phyloP scores from a whole-genome alignment of 2,113 vertebrate species.

The Arothron firmamentum region DNA sequence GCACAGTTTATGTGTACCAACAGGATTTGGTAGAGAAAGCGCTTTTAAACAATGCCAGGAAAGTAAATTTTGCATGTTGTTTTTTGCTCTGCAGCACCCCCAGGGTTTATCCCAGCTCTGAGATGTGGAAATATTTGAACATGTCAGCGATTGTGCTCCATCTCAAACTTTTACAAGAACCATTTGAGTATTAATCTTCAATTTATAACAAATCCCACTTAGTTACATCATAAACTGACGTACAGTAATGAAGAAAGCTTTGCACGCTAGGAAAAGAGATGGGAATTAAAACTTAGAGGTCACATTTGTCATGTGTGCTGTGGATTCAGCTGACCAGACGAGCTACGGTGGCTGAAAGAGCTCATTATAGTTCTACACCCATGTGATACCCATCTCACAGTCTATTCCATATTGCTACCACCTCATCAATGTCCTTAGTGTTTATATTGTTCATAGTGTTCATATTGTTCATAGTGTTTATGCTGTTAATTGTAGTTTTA shows the following conservation, averaged over 20 bases:
- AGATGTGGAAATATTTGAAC: conserved; percentile 29
- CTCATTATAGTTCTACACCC: no score
- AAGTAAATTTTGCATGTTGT: conserved; percentile 49
- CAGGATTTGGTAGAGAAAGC: conserved; percentile 43
- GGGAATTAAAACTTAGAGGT: not conserved
- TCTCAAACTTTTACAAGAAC: conserved; percentile 24
- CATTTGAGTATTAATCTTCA: conserved; percentile 23
- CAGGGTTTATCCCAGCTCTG: conserved; percentile 34
- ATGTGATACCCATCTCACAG: no score
- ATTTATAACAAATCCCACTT: conserved; percentile 25
- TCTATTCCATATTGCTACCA: no score
- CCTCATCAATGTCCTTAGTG: no score
- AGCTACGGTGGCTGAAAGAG: no score
- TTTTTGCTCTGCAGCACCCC: conserved; percentile 20
- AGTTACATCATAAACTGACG: conserved; percentile 22
- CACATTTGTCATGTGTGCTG: not conserved
- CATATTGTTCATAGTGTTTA: no score
- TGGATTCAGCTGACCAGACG: no score
- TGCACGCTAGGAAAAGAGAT: not conserved
- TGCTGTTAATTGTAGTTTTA: no score
- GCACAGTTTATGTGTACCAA: conserved; percentile 2
- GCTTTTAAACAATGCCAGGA: conserved; percentile 46
- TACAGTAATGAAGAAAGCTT: conserved; percentile 25
- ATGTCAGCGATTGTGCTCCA: conserved; percentile 17
- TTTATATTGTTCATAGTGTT: no score